phyloP scores from a whole-genome alignment of 1,140 invertebrate genomes.

The Bacillus rossius region DNA sequence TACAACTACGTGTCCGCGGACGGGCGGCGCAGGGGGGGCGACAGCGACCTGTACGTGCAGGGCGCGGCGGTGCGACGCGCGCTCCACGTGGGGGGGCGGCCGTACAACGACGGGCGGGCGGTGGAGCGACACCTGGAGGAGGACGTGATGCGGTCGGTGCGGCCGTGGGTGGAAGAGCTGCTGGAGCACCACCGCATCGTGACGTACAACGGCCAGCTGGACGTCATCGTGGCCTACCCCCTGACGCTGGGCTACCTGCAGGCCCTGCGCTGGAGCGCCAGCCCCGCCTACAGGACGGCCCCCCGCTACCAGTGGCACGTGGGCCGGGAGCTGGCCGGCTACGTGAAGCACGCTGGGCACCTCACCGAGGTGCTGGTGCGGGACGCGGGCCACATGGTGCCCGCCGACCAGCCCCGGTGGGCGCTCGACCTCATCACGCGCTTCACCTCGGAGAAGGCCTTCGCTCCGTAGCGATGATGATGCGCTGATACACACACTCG shows the following conservation, averaged over 20 bases:
- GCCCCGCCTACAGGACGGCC: constrained; percentile 48
- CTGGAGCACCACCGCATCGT: constrained; percentile 60
- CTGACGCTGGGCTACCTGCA: constrained; percentile 65
- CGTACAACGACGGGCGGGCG: constrained; percentile 50
- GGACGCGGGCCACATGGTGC: constrained; percentile 81
- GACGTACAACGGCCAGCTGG: constrained; percentile 78
- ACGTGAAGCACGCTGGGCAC: constrained; percentile 63
- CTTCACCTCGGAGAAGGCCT: constrained; percentile 52
- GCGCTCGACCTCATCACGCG: constrained; percentile 68
- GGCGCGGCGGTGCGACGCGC: constrained; percentile 53
- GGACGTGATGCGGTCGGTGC: constrained; percentile 81
- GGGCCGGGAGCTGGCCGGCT: constrained; percentile 66
- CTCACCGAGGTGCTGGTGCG: constrained; percentile 75
- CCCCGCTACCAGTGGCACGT: constrained; percentile 46
- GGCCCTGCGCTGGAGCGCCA: constrained; percentile 57
- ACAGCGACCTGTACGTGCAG: constrained; percentile 53
- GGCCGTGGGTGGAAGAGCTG: constrained; percentile 65
- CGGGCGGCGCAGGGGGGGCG: constrained; percentile 24
- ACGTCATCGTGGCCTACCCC: constrained; percentile 79
- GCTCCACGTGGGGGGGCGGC: constrained; percentile 76
- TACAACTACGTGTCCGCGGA: constrained; percentile 69
- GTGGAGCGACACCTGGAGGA: constrained; percentile 47
- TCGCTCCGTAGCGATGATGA: too few relatives aligned
- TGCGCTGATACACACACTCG: too few relatives aligned
- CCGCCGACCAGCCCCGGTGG: constrained; percentile 73